Conservation (phyloP, 2,113 vertebrate genomes). For the Ptychochromis oligacanthus region DNA sequence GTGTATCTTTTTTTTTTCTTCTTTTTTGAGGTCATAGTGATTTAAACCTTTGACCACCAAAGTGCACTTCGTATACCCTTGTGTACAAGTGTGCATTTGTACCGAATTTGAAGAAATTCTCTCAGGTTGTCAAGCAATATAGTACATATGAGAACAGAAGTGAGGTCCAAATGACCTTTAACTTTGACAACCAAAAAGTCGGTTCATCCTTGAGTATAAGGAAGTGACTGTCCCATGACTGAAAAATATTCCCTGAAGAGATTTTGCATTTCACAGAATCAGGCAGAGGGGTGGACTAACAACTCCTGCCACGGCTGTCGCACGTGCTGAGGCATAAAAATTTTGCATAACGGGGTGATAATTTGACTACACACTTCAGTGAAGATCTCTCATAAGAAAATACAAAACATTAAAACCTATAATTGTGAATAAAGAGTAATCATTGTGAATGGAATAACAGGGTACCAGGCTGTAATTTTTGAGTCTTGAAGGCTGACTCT, state of each 20-base stretch:
- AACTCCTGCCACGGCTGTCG: background rate
- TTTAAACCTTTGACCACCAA: background rate
- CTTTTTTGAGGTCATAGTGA: background rate
- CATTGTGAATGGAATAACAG: background rate
- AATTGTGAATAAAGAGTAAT: conserved; percentile 22
- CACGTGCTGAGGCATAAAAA: background rate
- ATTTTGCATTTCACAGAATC: background rate
- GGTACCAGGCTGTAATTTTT: conserved; percentile 5
- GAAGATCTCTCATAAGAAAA: background rate
- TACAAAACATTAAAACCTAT: background rate
- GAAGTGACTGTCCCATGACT: background rate
- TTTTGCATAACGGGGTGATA: background rate
- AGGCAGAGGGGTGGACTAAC: background rate
- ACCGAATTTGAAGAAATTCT: background rate
- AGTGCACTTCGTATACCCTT: background rate
- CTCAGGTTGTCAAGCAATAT: background rate
- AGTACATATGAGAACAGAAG: background rate
- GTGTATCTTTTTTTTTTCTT: too few relatives aligned
- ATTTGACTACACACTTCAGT: background rate
- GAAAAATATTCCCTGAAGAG: background rate
- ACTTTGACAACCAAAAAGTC: background rate
- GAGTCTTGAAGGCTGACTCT: background rate
- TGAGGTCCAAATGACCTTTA: background rate
- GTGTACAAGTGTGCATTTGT: background rate
- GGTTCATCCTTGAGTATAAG: background rate